Evolutionary conservation across 2,888 invertebrate species (phyloP), one percentile per base, ranked within the genome.

Genomic region (Sceliomorpha sp.): DNA sequence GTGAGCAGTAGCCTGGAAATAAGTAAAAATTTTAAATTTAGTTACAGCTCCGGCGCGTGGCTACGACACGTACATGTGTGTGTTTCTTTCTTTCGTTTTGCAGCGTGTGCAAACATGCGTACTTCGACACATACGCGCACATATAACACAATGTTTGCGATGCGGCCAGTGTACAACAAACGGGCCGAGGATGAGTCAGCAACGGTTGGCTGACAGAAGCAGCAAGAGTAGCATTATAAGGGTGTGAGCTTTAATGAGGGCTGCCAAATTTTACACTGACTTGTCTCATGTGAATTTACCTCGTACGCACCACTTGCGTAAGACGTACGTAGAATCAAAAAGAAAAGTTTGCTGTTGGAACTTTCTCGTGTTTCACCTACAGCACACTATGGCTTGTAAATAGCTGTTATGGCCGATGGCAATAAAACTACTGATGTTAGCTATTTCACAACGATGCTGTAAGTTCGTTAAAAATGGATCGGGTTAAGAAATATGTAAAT

Each of bases 21-120:
- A 88, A 88, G 88, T 87, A 86, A 88, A 88, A 88, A 88, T 88
- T 88, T 88, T 84, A 88, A 88, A 88, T 88, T 88, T 87, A 87
- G 88, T 88, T 88, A 88, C 82, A 82, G 84, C 79, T 80, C 77
- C 80, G 83, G 81, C 82, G 84, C 82, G 78, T 78, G 78, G 72
- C 78, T 72, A 32, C 66, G 75, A 76, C 76, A 72, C 72, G 51
- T 62, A 70, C 67, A 71, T 51, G 73, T 51, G 42, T 62, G 60
- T 63, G 53, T 51, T 34, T 39, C 53, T 67, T 59, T 66, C 60
- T 71, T 63, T 66, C 42, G 40, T 37, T 45, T 50, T 14, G 14
- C 60, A 15, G 26, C 40, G 40, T 40, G 39, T 42, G 56, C 64
- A 51, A 60, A 64, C 53, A 55, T 47, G 51, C 55, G 48, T 26